Conservation (phyloP, 2,797 vertebrate species). For the Silurus aristotelis region DNA sequence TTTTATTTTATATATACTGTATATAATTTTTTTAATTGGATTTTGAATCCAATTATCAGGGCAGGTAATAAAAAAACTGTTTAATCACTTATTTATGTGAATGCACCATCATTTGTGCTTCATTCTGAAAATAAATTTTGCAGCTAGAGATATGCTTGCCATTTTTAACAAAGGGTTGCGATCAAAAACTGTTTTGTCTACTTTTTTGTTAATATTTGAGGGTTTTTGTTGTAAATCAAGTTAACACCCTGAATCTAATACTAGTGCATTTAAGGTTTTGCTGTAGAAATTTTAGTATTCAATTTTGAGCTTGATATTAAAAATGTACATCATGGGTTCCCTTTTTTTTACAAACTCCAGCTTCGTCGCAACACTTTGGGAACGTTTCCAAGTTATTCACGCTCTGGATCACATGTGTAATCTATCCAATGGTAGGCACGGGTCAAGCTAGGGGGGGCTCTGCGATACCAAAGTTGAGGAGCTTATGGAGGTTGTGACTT, state of each 20-base stretch:
- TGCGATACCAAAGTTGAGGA: too few relatives aligned
- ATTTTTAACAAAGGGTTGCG: not conserved
- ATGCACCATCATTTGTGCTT: constrained; percentile 65
- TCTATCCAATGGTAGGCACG: too few relatives aligned
- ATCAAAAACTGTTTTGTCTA: not conserved
- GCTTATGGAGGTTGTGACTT: too few relatives aligned
- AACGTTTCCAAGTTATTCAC: too few relatives aligned
- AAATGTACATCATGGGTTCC: not conserved
- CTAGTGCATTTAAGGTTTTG: not conserved
- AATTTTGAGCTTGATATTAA: not conserved
- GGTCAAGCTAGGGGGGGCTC: too few relatives aligned
- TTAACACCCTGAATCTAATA: not conserved
- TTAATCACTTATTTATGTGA: constrained; percentile 62
- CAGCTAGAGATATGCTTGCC: not conserved
- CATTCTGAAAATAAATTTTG: constrained; percentile 59
- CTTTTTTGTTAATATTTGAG: not conserved
- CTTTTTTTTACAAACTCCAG: too few relatives aligned
- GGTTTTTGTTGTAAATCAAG: not conserved
- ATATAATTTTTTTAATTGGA: constrained; percentile 63
- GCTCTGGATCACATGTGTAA: too few relatives aligned
- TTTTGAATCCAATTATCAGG: constrained; percentile 71
- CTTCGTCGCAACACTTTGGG: too few relatives aligned
- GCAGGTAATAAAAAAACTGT: constrained; percentile 58
- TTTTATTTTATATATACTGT: not conserved
- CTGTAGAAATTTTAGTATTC: too few relatives aligned